Base-by-base conservation (phyloP, 2,888 invertebrate genomes). In the Aphodius sticticus region DNA sequence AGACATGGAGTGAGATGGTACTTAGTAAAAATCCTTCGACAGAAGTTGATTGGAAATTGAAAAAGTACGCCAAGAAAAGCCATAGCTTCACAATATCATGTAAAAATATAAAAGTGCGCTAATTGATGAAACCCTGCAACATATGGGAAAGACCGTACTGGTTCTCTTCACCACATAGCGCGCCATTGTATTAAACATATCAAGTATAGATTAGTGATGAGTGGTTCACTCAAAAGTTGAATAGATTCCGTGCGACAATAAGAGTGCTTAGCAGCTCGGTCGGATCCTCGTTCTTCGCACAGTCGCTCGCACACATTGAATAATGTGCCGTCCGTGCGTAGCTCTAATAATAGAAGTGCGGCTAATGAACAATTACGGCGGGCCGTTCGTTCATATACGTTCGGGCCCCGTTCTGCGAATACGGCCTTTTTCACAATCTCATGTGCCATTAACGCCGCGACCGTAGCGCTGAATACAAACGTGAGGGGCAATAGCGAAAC, bases 341-440 rank as follows among this genome's bases (percentile, higher is more conserved):
- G 36, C 36, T 37, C 74, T 37, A 74, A 74, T 74, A 74, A 74
- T 74, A 74, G 74, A 74, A 74, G 74, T n/a, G 35, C 74, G 36
- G 74, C 74, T 74, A 74, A 74, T 74, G 74, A 74, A 74, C 74
- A 74, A 74, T 74, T 74, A 74, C 74, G 36, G 16, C 35, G 36
- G 74, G n/a, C 74, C 74, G 74, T 71, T 71, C 71, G 7, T 26
- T 26, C 26, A 5, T 53, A 5, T 26, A 26, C 26, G 26, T 26
- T 26, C 26, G 53, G 53, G 53, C 53, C 53, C 74, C 74, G 74
- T 74, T 74, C 74, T 74, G 74, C 74, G 74, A 74, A 74, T 74
- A 37, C 37, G 36, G 35, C n/a, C 74, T 74, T 74, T 74, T 74
- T 74, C 37, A 74, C 74, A 35, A 74, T 74, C 74, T 74, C 74